phyloP scores from a whole-genome alignment of 2,113 vertebrate species.

The Panthera uncia region DNA sequence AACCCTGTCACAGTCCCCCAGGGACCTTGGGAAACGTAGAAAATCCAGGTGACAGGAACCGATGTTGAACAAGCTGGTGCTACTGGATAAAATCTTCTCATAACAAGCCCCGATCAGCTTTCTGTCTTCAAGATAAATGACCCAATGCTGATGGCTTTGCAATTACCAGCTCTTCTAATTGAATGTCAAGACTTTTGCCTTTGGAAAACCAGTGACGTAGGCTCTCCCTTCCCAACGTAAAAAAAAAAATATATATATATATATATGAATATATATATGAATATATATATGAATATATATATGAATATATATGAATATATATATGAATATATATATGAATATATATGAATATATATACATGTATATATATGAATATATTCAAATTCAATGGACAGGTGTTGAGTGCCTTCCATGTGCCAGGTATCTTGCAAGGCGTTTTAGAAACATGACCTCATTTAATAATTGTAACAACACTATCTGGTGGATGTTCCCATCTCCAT shows the following conservation, averaged over 20 bases:
- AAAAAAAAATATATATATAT: too few species aligned
- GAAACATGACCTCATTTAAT: constrained; percentile 42
- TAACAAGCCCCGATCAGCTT: constrained; percentile 51
- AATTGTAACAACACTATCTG: background rate
- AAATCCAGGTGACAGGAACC: constrained; percentile 61
- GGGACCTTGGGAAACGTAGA: constrained; percentile 28
- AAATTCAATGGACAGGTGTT: background rate
- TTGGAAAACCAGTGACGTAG: background rate
- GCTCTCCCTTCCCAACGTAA: background rate
- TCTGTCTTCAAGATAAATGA: constrained; percentile 63
- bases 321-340: too few species aligned
- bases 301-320: too few species aligned
- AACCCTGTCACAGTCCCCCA: background rate
- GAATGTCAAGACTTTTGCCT: constrained; percentile 16
- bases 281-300: too few species aligned
- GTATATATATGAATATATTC: background rate
- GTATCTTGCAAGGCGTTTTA: background rate
- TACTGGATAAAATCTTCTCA: constrained; percentile 63
- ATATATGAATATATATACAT: too few species aligned
- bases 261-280: too few species aligned
- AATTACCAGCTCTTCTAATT: constrained; percentile 55
- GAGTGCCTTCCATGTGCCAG: background rate
- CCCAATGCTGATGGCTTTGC: background rate
- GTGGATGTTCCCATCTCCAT: background rate
- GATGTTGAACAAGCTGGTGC: constrained; percentile 59